Base-by-base conservation (phyloP, 1,140 invertebrate genomes). In the Sinonovacula constricta region DNA sequence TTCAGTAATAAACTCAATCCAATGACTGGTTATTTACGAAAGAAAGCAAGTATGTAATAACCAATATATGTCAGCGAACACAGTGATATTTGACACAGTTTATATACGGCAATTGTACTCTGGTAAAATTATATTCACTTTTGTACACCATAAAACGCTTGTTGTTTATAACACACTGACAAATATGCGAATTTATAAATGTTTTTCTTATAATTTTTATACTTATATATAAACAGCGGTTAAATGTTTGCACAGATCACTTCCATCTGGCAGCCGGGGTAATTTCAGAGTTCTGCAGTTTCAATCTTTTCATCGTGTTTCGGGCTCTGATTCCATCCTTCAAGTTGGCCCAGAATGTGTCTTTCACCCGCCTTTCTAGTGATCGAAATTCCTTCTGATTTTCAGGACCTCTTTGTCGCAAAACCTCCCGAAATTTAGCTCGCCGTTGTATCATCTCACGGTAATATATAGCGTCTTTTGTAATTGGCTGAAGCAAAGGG, bases 381-480 rank as follows among this genome's bases (percentile, higher is more conserved):
- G 75, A 78, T 36, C 54, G 60, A 3, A 63, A 54, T 63, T 78
- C 66, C 33, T 49, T 49, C 0, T 18, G 24, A n/a, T 78, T 59
- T 28, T 66, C 30, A 57, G 72, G 72, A 28, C 57, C 66, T 28
- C 75, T 67, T 39, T 62, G 33, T 26, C 75, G 34, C 18, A 28
- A 22, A 1, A 36, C 30, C 28, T 78, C 67, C 22, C 75, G 24
- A 15, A 69, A 62, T 36, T 63, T 59, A 3, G 75, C 75, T 3
- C 75, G 66, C 31, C 70, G 69, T 70, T 78, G 75, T 53, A 78
- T 78, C 65, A 78, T 69, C 45, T 78, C 75, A n/a, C 75, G 54
- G 31, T 78, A 78, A 30, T 69, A 63, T 15, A 78, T 78, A n/a
- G 75, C 75, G 59, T 78, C 67, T 53, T 53, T 69, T 59, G 62